phyloP scores from a whole-genome alignment of 2,888 invertebrate genomes.

The Tenthredo distinguenda region DNA sequence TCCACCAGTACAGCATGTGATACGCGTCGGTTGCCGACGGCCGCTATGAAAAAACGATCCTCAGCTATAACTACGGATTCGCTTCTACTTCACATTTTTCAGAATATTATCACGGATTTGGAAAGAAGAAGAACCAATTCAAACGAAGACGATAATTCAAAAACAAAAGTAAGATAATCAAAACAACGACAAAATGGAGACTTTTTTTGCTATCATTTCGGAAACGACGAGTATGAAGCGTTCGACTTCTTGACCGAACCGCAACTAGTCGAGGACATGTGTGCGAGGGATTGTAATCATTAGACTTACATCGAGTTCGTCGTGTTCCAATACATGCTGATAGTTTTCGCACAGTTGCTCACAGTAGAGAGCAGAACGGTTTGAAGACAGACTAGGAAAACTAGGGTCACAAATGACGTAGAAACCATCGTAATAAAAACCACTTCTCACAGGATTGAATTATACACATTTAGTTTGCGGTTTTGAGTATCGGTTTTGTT shows the following conservation, averaged over 20 bases:
- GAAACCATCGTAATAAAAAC: constrained; percentile 75
- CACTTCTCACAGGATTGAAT: constrained; percentile 51
- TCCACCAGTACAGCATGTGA: background rate
- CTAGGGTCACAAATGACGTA: constrained; percentile 76
- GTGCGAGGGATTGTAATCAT: background rate
- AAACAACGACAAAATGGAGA: background rate
- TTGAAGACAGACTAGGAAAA: constrained; percentile 81
- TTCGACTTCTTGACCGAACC: background rate
- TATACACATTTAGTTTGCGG: constrained; percentile 31
- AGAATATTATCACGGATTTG: background rate
- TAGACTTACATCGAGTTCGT: constrained; percentile 89
- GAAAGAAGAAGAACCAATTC: too few species aligned
- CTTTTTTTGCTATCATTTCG: background rate
- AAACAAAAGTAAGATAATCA: too few species aligned
- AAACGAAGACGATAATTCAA: background rate
- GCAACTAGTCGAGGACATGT: background rate
- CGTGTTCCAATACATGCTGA: constrained; percentile 95
- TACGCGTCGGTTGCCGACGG: background rate
- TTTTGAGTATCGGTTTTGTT: background rate
- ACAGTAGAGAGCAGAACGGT: constrained; percentile 84
- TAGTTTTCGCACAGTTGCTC: constrained; percentile 90
- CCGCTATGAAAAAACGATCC: background rate
- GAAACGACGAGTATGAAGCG: background rate
- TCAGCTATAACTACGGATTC: background rate
- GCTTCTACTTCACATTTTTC: background rate